Evolutionary conservation across 2,113 vertebrate species (phyloP).

Genomic region (Panurus biarmicus): DNA sequence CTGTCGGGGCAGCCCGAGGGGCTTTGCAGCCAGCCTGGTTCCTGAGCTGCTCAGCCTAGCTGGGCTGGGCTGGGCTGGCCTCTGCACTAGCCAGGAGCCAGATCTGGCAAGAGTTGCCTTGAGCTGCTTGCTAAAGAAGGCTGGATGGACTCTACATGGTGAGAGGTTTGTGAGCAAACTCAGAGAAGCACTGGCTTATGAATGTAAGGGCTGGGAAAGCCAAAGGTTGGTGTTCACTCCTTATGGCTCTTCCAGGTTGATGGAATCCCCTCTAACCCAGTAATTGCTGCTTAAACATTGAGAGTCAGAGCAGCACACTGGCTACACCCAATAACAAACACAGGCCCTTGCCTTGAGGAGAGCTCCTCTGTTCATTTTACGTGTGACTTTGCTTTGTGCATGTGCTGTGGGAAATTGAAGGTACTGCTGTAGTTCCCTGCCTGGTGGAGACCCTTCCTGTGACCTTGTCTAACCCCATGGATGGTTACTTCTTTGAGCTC

Average conservation of each 20-base stretch:
- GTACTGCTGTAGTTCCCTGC: neutral
- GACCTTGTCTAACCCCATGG: neutral
- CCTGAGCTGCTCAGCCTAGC: neutral
- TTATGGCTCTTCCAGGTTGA: neutral
- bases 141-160: neutral
- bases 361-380: neutral
- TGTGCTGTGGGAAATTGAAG: neutral
- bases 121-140: neutral
- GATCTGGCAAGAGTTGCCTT: neutral
- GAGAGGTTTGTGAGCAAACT: neutral
- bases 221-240: neutral
- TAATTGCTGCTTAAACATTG: neutral
- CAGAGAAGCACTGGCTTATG: neutral
- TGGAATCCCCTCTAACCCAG: neutral
- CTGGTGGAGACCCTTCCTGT: neutral
- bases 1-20: accelerated
- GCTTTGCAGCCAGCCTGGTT: neutral
- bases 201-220: neutral
- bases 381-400: neutral
- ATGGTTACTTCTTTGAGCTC: neutral
- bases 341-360: neutral
- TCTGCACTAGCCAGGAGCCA: neutral
- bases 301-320: accelerated
- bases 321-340: neutral
- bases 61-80: neutral